Evolutionary conservation across 1,140 invertebrate genomes (phyloP).

Genomic region (Periplaneta americana): DNA sequence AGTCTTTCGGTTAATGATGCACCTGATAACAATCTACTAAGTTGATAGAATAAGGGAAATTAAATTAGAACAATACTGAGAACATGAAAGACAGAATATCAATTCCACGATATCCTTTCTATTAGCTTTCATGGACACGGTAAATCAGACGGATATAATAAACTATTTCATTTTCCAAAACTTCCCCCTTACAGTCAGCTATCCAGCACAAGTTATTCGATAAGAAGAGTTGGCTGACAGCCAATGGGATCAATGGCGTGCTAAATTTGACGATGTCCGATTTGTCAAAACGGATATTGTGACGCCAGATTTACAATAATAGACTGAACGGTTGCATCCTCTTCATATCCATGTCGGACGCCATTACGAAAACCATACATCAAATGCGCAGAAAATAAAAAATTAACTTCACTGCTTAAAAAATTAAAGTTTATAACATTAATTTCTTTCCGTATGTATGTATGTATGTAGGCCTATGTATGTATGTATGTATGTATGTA

Average conservation of each 20-base stretch:
- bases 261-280: conserved; percentile 7
- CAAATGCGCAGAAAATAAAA: neutral
- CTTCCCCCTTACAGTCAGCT: neutral
- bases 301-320: neutral
- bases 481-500: too few relatives aligned
- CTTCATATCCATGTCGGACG: neutral
- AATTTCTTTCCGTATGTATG: neutral
- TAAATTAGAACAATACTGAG: too few relatives aligned
- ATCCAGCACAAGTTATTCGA: neutral
- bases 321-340: neutral
- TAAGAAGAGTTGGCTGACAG: neutral
- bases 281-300: neutral
- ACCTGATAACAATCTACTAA: too few relatives aligned
- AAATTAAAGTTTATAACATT: neutral
- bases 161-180: neutral
- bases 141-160: neutral
- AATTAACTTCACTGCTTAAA: neutral
- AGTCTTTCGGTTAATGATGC: too few relatives aligned
- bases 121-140: neutral
- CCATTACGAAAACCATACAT: neutral
- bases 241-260: conserved; percentile 1
- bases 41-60: too few relatives aligned
- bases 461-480: too few relatives aligned
- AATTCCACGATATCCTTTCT: neutral
- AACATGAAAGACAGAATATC: too few relatives aligned